Conservation (phyloP, 1,140 invertebrate genomes). For the Lanistes nyassanus region DNA sequence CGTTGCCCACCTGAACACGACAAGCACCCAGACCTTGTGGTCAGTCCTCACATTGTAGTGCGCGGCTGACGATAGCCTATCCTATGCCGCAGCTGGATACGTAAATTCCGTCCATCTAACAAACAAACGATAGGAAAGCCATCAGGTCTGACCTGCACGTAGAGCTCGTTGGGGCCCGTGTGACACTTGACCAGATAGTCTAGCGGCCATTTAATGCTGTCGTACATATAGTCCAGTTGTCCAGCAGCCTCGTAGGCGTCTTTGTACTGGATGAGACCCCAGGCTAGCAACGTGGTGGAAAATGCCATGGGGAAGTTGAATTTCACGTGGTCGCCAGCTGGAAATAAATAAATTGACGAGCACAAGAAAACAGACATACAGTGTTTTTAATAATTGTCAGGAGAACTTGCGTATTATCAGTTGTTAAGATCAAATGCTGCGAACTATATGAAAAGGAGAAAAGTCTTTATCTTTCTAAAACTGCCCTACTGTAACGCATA, state of each 20-base stretch:
- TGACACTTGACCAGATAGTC: slow-evolving; percentile 13
- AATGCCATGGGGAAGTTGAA: background rate
- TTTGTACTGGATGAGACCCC: slow-evolving; percentile 68
- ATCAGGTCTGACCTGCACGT: slow-evolving; percentile 3
- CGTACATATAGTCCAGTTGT: slow-evolving; percentile 3
- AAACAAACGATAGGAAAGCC: too few species aligned
- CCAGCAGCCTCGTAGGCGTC: slow-evolving; percentile 66
- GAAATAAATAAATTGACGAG: background rate
- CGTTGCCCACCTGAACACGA: slow-evolving; percentile 56
- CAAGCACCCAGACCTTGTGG: background rate
- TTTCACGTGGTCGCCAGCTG: background rate
- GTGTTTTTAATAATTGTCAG: too few species aligned
- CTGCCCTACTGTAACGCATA: too few species aligned
- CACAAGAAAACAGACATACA: too few species aligned
- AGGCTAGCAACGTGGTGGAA: background rate
- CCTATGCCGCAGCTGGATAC: too few species aligned
- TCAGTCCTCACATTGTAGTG: too few species aligned
- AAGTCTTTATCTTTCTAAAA: too few species aligned
- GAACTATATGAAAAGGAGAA: too few species aligned
- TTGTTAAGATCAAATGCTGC: too few species aligned
- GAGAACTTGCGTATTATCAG: too few species aligned
- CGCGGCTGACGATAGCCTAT: too few species aligned
- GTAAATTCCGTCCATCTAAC: too few species aligned
- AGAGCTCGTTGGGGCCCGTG: slow-evolving; percentile 11
- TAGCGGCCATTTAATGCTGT: slow-evolving; percentile 22